Evolutionary conservation across 1,140 invertebrate species (phyloP).

Genomic region (Chrysomallon squamiferum): DNA sequence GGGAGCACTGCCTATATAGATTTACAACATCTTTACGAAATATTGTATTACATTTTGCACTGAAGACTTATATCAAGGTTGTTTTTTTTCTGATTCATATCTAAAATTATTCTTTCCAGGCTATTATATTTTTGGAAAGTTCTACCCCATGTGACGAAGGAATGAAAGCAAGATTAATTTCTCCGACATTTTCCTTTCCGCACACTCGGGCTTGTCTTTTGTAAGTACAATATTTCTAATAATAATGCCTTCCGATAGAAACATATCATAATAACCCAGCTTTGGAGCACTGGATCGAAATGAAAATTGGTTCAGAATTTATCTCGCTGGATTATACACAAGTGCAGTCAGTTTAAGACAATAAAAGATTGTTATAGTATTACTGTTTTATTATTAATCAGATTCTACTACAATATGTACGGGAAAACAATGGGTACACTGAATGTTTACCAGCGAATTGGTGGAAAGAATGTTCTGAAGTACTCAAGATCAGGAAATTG

Average conservation of each 20-base stretch:
- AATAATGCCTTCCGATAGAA: neutral
- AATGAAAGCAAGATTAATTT: slow-evolving; percentile 10
- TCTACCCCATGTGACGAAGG: slow-evolving; percentile 9
- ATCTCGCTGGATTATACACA: no score
- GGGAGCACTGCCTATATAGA: no score
- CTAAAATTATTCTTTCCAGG: slow-evolving; percentile 15
- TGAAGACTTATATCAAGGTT: no score
- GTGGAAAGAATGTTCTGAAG: slow-evolving; percentile 23
- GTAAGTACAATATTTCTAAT: neutral
- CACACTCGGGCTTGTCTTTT: neutral
- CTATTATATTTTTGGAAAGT: slow-evolving; percentile 21
- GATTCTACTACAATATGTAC: slow-evolving; percentile 54
- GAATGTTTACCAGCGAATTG: slow-evolving; percentile 38
- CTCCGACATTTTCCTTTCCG: slow-evolving; percentile 1
- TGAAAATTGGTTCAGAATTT: no score
- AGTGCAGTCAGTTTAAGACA: no score
- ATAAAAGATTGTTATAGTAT: no score
- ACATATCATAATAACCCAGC: no score
- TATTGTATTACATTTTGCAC: no score
- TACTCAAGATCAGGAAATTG: slow-evolving; percentile 44
- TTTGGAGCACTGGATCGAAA: no score
- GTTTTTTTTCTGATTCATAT: no score
- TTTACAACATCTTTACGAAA: no score
- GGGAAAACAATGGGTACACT: slow-evolving; percentile 43
- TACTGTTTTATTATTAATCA: neutral